These are phyloP conservation scores for Gymnoscopelus braueri DNA, from an alignment of 2,797 vertebrate species.

Conservation along the genomic window DNA sequence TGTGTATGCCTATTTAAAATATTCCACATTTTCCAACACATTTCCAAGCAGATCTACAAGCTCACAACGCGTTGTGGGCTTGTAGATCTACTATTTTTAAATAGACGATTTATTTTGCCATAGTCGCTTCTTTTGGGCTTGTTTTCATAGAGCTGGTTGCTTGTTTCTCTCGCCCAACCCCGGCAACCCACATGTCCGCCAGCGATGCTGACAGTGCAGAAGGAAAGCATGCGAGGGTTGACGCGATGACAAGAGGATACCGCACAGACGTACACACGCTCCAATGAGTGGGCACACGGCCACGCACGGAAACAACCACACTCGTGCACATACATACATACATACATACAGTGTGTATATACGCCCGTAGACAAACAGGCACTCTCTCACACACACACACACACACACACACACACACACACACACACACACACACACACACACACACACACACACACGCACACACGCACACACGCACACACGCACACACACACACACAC, in stretches of 20 bases:
- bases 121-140: no score
- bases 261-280: neutral
- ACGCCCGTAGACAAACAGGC: neutral
- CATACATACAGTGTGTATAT: neutral
- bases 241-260: constrained; percentile 30
- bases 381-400: neutral
- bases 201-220: constrained; percentile 25
- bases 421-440: constrained; percentile 9
- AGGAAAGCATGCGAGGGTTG: constrained; percentile 8
- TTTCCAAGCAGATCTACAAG: no score
- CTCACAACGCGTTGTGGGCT: no score
- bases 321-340: neutral
- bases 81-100: no score
- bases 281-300: neutral
- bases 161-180: no score
- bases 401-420: neutral
- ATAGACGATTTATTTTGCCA: no score
- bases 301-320: neutral
- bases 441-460: neutral
- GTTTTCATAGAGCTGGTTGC: no score
- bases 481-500: neutral
- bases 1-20: no score
- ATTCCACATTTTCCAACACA: no score
- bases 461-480: constrained; percentile 8
- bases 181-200: no score